phyloP scores from a whole-genome alignment of 2,113 vertebrate species.

The Upupa epops region DNA sequence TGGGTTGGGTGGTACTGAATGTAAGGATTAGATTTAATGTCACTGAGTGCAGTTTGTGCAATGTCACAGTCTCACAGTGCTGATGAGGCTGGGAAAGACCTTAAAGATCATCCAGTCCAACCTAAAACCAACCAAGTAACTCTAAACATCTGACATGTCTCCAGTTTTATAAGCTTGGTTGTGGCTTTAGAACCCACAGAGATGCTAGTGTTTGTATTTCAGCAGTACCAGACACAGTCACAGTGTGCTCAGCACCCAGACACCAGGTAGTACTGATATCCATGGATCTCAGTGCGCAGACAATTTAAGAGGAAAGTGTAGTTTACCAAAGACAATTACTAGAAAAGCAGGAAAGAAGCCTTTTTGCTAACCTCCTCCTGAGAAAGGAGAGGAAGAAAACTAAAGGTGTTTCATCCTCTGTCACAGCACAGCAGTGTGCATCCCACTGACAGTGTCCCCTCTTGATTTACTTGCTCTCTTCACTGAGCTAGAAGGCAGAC shows the following conservation, averaged over 20 bases:
- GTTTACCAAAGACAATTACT: neutral
- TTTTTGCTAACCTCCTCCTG: neutral
- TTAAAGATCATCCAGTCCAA: too few species aligned
- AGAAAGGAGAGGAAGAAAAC: neutral
- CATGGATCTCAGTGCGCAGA: neutral
- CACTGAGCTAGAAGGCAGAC: neutral
- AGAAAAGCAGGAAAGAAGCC: neutral
- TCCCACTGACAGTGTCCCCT: neutral
- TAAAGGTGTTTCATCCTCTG: neutral
- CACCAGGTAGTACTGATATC: neutral
- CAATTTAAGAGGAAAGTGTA: neutral
- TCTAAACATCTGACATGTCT: too few species aligned
- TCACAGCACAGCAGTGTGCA: neutral
- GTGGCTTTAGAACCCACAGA: neutral
- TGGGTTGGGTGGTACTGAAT: neutral
- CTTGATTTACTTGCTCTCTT: constrained; percentile 5
- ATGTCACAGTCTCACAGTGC: too few species aligned
- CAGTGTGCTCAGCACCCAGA: neutral
- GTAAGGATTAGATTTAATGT: neutral
- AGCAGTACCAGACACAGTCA: neutral
- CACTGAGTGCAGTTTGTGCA: neutral
- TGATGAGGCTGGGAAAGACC: too few species aligned
- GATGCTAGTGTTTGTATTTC: constrained; percentile 24
- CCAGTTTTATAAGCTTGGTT: constrained; percentile 23
- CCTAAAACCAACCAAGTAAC: too few species aligned